Conservation (phyloP, 1,140 invertebrate genomes). For the Hycleus cichorii region DNA sequence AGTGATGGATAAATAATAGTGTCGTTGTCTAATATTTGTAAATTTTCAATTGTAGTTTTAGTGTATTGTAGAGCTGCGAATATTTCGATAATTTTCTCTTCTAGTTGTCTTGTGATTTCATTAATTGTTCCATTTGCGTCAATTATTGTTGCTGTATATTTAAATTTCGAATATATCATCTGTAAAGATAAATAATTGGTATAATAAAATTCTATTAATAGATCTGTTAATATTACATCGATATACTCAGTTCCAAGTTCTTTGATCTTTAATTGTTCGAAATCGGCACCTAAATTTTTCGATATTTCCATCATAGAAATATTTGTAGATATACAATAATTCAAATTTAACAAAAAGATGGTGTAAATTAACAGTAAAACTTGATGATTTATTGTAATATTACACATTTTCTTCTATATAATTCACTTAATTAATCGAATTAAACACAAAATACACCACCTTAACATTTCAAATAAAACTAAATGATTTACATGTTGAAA, state of each 20-base stretch:
- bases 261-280: neutral
- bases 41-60: constrained; percentile 36
- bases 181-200: constrained; percentile 33
- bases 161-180: constrained; percentile 41
- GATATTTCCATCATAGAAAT: no score
- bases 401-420: no score
- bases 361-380: no score
- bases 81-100: constrained; percentile 41
- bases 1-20: constrained; percentile 14
- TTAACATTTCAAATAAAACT: no score
- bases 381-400: no score
- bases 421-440: no score
- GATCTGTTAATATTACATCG: neutral
- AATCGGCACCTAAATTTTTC: neutral
- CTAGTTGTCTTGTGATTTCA: constrained; percentile 40
- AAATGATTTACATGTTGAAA: no score
- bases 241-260: neutral
- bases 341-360: no score
- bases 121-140: constrained; percentile 37
- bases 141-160: constrained; percentile 29
- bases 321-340: no score
- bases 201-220: constrained; percentile 13
- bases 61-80: constrained; percentile 36
- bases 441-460: no score
- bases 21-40: constrained; percentile 25